Evolutionary conservation across 2,888 invertebrate species (phyloP).

Genomic region (Ophonus ardosiacus): DNA sequence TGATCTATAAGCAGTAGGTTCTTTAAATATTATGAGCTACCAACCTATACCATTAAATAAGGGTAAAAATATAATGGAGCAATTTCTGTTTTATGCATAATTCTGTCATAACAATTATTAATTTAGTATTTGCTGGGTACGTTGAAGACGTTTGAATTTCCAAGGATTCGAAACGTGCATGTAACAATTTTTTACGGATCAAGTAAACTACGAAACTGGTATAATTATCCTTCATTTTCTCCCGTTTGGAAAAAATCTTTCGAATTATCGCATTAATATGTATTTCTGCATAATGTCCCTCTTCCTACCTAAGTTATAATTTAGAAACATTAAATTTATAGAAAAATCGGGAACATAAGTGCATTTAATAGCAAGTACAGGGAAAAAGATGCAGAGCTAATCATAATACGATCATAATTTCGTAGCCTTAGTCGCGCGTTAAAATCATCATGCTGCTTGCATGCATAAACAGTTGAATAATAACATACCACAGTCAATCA

Average conservation of each 20-base stretch:
- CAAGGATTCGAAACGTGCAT: not conserved
- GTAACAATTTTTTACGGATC: slow-evolving; percentile 2
- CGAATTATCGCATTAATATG: slow-evolving; percentile 42
- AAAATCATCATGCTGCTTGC: not conserved
- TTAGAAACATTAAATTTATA: slow-evolving; percentile 45
- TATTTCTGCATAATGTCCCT: slow-evolving; percentile 27
- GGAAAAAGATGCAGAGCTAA: slow-evolving; percentile 40
- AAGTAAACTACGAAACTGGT: not conserved
- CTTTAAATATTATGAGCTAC: not conserved
- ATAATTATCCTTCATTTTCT: not conserved
- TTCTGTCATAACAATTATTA: not conserved
- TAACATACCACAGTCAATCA: slow-evolving; percentile 25
- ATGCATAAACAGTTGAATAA: slow-evolving; percentile 45
- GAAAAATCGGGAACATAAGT: slow-evolving; percentile 44
- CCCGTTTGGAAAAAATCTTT: not conserved
- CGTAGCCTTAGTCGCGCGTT: not conserved
- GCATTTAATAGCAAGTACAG: not conserved
- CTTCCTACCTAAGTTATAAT: slow-evolving; percentile 30
- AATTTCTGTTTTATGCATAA: not conserved
- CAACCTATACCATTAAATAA: not conserved
- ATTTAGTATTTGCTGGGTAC: not conserved
- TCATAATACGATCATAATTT: slow-evolving; percentile 46
- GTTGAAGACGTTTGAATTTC: not conserved
- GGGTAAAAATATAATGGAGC: not conserved
- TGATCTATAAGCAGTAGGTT: too few relatives aligned